phyloP scores from a whole-genome alignment of 1,140 invertebrate species.

The Brachionus manjavacas region DNA sequence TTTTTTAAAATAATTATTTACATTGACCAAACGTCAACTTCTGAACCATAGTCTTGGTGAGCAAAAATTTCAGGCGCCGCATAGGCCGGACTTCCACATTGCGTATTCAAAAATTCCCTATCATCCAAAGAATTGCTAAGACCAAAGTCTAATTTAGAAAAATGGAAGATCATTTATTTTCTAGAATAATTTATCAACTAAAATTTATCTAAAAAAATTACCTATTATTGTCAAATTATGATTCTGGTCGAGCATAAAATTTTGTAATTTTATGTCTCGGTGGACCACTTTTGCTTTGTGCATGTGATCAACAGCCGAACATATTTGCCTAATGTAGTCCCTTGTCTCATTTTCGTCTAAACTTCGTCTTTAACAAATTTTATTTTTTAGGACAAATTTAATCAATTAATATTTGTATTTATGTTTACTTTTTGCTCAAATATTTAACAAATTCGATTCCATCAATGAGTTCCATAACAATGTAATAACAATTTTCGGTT shows the following conservation, averaged over 20 bases:
- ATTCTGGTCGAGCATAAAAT: slow-evolving; percentile 43
- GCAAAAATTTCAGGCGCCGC: slow-evolving; percentile 43
- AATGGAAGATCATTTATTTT: background rate
- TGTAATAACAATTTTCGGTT: slow-evolving; percentile 53
- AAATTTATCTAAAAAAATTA: background rate
- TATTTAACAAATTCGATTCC: slow-evolving; percentile 47
- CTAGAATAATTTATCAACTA: background rate
- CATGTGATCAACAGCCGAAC: slow-evolving; percentile 89
- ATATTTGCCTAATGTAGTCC: slow-evolving; percentile 86
- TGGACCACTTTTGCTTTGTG: slow-evolving; percentile 87
- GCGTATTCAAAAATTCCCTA: slow-evolving; percentile 36
- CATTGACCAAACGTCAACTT: slow-evolving; percentile 39
- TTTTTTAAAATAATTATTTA: background rate
- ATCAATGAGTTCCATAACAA: slow-evolving; percentile 52
- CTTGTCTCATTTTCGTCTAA: slow-evolving; percentile 75
- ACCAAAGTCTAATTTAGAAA: slow-evolving; percentile 36
- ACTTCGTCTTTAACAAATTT: slow-evolving; percentile 31
- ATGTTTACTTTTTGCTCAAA: slow-evolving; percentile 42
- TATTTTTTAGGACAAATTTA: background rate
- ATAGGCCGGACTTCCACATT: slow-evolving; percentile 41
- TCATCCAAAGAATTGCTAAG: slow-evolving; percentile 43
- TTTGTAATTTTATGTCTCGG: slow-evolving; percentile 76
- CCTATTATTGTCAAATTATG: slow-evolving; percentile 26
- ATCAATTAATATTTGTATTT: background rate
- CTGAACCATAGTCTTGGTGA: slow-evolving; percentile 35